phyloP scores from a whole-genome alignment of 2,113 vertebrate genomes.

The Gallinago jamesoni region DNA sequence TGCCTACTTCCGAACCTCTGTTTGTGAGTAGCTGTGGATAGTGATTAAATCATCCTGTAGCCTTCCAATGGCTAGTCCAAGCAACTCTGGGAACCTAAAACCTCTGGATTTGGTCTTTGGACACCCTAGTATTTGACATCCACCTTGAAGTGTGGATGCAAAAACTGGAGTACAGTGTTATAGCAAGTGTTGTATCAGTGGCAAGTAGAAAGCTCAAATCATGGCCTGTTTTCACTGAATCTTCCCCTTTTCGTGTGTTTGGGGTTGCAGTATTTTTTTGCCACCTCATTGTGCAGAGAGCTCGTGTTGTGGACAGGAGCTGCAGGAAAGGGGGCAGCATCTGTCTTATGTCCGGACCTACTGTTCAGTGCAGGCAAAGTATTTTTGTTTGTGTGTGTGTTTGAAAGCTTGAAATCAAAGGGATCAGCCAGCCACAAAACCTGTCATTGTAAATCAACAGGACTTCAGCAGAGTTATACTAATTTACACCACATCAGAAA shows the following conservation, averaged over 20 bases:
- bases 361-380: neutral
- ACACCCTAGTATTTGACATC: neutral
- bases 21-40: neutral
- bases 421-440: neutral
- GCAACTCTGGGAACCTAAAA: neutral
- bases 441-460: neutral
- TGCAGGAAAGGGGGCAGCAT: neutral
- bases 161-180: neutral
- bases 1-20: neutral
- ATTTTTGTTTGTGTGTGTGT: neutral
- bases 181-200: rapidly evolving
- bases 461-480: neutral
- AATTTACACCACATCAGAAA: neutral
- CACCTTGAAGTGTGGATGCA: neutral
- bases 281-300: neutral
- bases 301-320: neutral
- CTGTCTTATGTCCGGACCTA: neutral
- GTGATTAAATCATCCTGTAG: neutral
- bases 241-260: neutral
- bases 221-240: neutral
- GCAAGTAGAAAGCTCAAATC: neutral
- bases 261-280: neutral
- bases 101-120: neutral
- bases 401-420: neutral
- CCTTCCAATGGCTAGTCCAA: neutral